phyloP scores from a whole-genome alignment of 2,888 invertebrate genomes.

The Phaedon cochleariae region DNA sequence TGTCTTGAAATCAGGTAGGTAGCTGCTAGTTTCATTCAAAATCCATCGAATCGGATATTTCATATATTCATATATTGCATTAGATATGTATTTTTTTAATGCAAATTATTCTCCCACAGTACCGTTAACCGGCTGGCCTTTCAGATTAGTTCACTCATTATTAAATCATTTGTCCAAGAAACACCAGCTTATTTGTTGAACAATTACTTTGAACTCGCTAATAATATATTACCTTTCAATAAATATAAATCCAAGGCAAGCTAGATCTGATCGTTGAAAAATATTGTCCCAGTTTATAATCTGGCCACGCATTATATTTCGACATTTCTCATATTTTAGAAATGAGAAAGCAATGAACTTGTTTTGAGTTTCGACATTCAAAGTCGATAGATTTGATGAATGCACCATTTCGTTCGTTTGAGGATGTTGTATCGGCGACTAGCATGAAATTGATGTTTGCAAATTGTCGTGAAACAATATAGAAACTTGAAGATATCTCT shows the following conservation, averaged over 20 bases:
- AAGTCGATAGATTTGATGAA: background rate
- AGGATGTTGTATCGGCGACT: conserved; percentile 3
- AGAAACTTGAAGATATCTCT: no score
- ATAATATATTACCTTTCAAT: conserved; percentile 42
- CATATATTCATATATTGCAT: background rate
- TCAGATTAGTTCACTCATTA: conserved; percentile 29
- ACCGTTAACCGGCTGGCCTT: conserved; percentile 31
- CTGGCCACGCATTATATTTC: conserved; percentile 6
- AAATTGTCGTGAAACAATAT: no score
- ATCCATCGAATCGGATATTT: no score
- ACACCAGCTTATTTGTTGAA: conserved; percentile 35
- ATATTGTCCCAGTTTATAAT: conserved; percentile 31
- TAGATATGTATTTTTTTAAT: conserved; percentile 11
- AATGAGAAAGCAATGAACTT: conserved; percentile 12
- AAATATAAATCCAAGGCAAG: conserved; percentile 42
- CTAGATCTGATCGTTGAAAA: conserved; percentile 27
- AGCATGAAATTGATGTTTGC: background rate
- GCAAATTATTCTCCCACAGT: conserved; percentile 38
- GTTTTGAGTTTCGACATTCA: conserved; percentile 8
- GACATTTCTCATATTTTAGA: conserved; percentile 4
- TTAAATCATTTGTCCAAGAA: conserved; percentile 27
- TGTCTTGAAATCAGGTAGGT: no score
- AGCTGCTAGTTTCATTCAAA: no score
- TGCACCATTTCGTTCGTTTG: background rate
- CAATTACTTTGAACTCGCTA: conserved; percentile 36